Evolutionary conservation across 2,888 invertebrate species (phyloP).

Genomic region (Ferrisia virgata): DNA sequence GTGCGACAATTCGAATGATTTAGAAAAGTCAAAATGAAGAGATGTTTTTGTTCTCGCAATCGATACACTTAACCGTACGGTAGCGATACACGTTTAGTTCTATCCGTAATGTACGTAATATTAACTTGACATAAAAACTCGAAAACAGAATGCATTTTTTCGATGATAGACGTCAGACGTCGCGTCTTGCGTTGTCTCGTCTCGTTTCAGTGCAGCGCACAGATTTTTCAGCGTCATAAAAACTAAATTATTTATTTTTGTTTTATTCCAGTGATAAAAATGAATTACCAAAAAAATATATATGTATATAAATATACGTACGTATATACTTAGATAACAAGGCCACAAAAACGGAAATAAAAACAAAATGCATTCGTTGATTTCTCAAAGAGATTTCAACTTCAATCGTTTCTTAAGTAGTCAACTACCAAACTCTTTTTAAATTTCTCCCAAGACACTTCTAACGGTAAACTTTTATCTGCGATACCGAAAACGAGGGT

Average conservation of each 20-base stretch:
- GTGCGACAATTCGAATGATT: not conserved
- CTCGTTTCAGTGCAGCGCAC: not conserved
- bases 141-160: not conserved
- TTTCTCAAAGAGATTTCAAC: constrained; percentile 22
- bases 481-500: constrained; percentile 27
- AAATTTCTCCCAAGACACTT: constrained; percentile 37
- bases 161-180: not conserved
- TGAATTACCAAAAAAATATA: not conserved
- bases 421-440: not conserved
- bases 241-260: not conserved
- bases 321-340: not conserved
- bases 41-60: not conserved
- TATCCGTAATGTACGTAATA: not conserved
- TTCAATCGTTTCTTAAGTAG: constrained; percentile 33
- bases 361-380: constrained; percentile 30
- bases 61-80: not conserved
- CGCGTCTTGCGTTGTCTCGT: not conserved
- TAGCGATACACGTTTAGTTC: too few relatives aligned
- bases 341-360: constrained; percentile 9
- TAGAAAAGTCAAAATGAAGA: not conserved
- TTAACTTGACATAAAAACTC: not conserved
- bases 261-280: not conserved
- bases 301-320: too few relatives aligned
- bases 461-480: constrained; percentile 39
- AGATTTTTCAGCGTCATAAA: not conserved